These are phyloP conservation scores for Chymomyza caudatula DNA, from an alignment of 2,888 invertebrate genomes.

Conservation along the genomic window DNA sequence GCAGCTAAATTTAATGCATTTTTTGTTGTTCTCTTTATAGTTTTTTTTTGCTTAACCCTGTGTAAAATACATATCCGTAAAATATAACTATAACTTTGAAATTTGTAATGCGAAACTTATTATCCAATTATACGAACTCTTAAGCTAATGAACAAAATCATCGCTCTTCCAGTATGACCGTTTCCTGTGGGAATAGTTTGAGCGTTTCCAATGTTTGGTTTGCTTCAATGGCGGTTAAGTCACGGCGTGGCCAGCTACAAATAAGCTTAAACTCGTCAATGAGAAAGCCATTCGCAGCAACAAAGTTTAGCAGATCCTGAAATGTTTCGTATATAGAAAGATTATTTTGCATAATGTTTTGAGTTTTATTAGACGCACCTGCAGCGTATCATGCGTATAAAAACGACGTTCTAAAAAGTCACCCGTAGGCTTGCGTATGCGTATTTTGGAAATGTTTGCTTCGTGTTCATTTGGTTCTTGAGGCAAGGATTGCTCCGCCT, in stretches of 20 bases:
- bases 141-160: conserved; percentile 79
- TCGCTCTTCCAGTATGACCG: conserved; percentile 95
- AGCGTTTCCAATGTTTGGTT: conserved; percentile 87
- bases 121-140: conserved; percentile 38
- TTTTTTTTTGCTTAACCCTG: conserved; percentile 10
- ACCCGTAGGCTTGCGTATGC: conserved; percentile 90
- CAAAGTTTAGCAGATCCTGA: conserved; percentile 88
- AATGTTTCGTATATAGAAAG: neutral
- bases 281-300: conserved; percentile 92
- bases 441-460: conserved; percentile 84
- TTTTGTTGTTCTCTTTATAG: conserved; percentile 6
- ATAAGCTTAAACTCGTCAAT: conserved; percentile 93
- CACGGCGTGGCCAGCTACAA: conserved; percentile 95
- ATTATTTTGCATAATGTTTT: neutral
- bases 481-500: conserved; percentile 84
- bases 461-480: conserved; percentile 83
- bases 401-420: conserved; percentile 89
- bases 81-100: conserved; percentile 38
- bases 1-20: conserved; percentile 21
- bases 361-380: conserved; percentile 74
- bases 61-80: conserved; percentile 34
- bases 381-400: conserved; percentile 78
- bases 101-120: conserved; percentile 35
- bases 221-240: conserved; percentile 90
- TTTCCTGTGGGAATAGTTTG: conserved; percentile 95